These are phyloP conservation scores for Gerris buenoi DNA, from an alignment of 1,140 invertebrate genomes.

Conservation along the genomic window DNA sequence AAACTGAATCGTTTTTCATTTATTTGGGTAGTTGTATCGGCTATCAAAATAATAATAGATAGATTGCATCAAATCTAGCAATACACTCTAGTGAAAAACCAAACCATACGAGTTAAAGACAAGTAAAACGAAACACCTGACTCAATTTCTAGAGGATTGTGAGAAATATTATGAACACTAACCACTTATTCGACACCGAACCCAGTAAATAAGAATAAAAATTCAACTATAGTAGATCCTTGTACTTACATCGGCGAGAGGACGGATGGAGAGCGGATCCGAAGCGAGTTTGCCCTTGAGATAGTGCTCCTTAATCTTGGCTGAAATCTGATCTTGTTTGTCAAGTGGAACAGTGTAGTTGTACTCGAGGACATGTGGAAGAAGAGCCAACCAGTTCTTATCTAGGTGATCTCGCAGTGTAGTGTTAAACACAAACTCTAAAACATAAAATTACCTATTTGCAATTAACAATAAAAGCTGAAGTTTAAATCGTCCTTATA, in stretches of 20 bases:
- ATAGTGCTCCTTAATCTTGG: not conserved
- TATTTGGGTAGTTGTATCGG: no score
- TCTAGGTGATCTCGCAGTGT: slow-evolving; percentile 35
- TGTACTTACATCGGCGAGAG: slow-evolving; percentile 25
- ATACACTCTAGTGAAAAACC: no score
- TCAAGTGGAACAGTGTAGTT: slow-evolving; percentile 33
- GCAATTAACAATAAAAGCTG: not conserved
- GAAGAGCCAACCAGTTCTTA: slow-evolving; percentile 38
- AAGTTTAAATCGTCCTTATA: not conserved
- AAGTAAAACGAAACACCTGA: no score
- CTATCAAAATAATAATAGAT: no score
- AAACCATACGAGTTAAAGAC: no score
- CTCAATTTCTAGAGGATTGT: no score
- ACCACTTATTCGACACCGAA: no score
- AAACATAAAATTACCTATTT: slow-evolving; percentile 3
- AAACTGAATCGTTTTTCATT: no score
- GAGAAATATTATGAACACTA: no score
- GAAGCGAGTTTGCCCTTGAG: not conserved
- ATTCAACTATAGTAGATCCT: no score
- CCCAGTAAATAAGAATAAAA: no score
- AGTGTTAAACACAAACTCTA: slow-evolving; percentile 30
- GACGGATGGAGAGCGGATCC: slow-evolving; percentile 26
- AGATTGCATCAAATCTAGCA: no score
- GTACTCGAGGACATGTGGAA: slow-evolving; percentile 40
- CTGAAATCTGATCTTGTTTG: not conserved